A percentile compares a stretch with the other conserved stretches of the same genome.
Conservation (phyloP, 2,797 vertebrate genomes). For the Myotis planiceps region DNA sequence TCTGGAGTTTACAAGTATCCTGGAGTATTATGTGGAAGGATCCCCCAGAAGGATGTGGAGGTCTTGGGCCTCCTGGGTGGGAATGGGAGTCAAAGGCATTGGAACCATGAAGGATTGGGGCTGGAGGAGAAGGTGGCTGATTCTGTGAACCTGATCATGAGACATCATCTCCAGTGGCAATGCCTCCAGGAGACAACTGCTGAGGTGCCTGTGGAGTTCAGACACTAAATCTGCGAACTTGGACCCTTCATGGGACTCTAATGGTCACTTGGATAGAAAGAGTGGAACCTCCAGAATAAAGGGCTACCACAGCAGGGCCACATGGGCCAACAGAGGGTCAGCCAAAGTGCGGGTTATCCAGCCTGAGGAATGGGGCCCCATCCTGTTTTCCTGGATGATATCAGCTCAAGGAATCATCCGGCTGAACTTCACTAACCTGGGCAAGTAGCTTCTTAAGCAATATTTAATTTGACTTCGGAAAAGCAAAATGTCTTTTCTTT, state of each 20-base stretch:
- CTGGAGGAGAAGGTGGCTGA: not conserved
- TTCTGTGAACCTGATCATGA: not conserved
- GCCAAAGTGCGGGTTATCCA: not conserved
- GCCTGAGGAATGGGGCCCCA: not conserved
- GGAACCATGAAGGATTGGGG: not conserved
- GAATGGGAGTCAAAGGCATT: not conserved
- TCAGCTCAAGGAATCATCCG: not conserved
- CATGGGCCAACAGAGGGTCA: not conserved
- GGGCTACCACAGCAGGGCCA: not conserved
- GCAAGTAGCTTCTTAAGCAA: not conserved
- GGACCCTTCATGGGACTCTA: not conserved
- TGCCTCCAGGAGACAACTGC: not conserved
- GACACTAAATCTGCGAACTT: not conserved
- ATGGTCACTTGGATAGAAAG: not conserved
- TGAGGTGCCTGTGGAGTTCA: not conserved
- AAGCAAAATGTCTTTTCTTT: conserved; percentile 32
- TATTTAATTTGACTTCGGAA: conserved; percentile 20
- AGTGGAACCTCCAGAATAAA: not conserved
- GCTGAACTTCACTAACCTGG: not conserved
- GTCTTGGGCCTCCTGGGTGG: not conserved
- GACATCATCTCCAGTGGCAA: not conserved
- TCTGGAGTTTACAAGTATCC: not conserved
- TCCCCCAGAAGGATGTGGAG: not conserved
- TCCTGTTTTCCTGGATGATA: not conserved
- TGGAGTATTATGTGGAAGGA: not conserved